phyloP scores from a whole-genome alignment of 2,113 vertebrate species.

The Theropithecus gelada region DNA sequence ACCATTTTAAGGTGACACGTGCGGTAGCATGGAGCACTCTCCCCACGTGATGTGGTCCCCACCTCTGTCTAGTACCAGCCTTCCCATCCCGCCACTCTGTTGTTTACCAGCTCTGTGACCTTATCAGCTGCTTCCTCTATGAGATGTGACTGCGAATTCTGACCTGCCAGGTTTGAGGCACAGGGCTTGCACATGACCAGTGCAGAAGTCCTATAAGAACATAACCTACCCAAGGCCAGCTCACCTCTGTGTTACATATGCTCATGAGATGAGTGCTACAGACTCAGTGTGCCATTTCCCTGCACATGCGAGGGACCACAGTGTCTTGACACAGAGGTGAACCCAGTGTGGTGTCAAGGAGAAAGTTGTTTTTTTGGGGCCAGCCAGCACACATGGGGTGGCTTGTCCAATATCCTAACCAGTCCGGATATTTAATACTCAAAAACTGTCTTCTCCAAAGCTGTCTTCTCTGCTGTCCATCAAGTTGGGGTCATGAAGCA shows the following conservation, averaged over 20 bases:
- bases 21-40: neutral
- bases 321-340: neutral
- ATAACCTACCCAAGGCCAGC: neutral
- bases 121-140: neutral
- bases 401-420: rapidly evolving
- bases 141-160: neutral
- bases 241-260: neutral
- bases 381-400: neutral
- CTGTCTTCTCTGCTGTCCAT: neutral
- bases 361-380: neutral
- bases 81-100: too few relatives aligned
- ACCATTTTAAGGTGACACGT: neutral
- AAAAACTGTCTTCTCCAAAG: neutral
- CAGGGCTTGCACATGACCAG: too few relatives aligned
- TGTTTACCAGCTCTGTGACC: neutral
- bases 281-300: neutral
- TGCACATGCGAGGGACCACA: rapidly evolving
- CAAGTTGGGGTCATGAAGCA: neutral
- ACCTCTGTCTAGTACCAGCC: neutral
- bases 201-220: neutral
- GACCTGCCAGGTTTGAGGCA: neutral
- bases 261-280: neutral
- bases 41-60: neutral
- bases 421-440: neutral
- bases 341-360: neutral